phyloP scores from a whole-genome alignment of 2,888 invertebrate species.

The Troides oblongomaculatus region DNA sequence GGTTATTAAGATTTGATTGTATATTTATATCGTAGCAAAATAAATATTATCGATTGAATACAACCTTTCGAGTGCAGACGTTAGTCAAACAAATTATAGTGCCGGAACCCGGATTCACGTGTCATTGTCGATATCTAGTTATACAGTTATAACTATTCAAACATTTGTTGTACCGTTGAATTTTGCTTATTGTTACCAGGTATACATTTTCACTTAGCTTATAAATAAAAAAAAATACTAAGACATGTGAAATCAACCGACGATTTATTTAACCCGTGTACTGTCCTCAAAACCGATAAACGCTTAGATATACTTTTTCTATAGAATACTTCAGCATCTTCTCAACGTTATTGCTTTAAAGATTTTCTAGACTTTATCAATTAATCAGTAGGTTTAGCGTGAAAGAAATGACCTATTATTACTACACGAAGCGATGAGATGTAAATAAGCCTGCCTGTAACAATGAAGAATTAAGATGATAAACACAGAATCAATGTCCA shows the following conservation, averaged over 20 bases:
- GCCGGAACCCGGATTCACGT: constrained; percentile 11
- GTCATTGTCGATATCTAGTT: constrained; percentile 12
- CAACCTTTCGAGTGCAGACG: constrained; percentile 12
- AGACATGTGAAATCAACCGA: neutral
- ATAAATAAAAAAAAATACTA: neutral
- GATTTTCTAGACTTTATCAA: too few species aligned
- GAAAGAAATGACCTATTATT: too few species aligned
- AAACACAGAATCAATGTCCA: too few species aligned
- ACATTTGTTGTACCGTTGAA: constrained; percentile 11
- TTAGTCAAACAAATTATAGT: constrained; percentile 22
- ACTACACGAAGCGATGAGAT: too few species aligned
- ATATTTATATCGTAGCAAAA: neutral
- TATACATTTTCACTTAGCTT: constrained; percentile 1
- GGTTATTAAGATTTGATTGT: too few species aligned
- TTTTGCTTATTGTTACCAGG: constrained; percentile 9
- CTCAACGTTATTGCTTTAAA: too few species aligned
- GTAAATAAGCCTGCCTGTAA: too few species aligned
- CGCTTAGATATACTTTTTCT: too few species aligned
- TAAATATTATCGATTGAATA: constrained; percentile 16
- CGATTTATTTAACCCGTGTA: neutral
- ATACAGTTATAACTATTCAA: constrained; percentile 24
- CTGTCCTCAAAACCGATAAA: too few species aligned
- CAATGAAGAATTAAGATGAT: too few species aligned
- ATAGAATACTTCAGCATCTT: too few species aligned
- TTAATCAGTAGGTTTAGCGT: too few species aligned